phyloP scores from a whole-genome alignment of 2,888 invertebrate genomes.

The Thecophora atra region DNA sequence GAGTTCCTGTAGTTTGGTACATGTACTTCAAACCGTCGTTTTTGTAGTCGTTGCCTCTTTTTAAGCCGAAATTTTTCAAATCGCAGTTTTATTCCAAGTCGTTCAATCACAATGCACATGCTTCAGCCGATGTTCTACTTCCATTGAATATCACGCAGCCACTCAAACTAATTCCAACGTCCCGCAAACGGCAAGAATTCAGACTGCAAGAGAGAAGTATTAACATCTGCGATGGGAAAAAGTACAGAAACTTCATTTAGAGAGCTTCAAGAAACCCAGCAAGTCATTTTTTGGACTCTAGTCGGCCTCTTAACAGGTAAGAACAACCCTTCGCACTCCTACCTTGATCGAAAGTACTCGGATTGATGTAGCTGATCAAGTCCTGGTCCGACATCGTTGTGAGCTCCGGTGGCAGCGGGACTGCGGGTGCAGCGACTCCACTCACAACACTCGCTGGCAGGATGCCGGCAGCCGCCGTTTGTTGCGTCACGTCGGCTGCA shows the following conservation, averaged over 20 bases:
- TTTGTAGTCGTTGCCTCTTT: not conserved
- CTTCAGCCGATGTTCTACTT: no score
- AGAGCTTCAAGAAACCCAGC: no score
- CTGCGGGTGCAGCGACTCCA: conserved; percentile 62
- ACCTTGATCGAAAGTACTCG: conserved; percentile 88
- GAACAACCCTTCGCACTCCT: no score
- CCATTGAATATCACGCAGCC: no score
- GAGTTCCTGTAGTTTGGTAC: conserved; percentile 22
- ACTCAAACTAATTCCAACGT: no score
- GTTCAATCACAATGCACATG: no score
- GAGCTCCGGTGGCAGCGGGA: conserved; percentile 72
- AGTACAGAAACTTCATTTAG: no score
- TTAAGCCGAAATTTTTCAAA: no score
- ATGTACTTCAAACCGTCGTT: conserved; percentile 25
- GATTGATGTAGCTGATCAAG: conserved; percentile 87
- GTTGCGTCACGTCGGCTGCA: conserved; percentile 58
- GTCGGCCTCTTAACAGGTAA: no score
- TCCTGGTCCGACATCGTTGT: conserved; percentile 89
- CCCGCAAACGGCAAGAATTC: conserved; percentile 19
- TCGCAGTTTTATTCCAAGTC: no score
- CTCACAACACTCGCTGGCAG: conserved; percentile 54
- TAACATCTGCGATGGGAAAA: no score
- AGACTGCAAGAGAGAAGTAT: conserved; percentile 24
- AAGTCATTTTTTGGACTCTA: no score
- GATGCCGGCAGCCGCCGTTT: conserved; percentile 52